A percentile compares a stretch with the other conserved stretches of the same genome.
Conservation (phyloP, 2,797 vertebrate species). For the Syndactyla subalaris region DNA sequence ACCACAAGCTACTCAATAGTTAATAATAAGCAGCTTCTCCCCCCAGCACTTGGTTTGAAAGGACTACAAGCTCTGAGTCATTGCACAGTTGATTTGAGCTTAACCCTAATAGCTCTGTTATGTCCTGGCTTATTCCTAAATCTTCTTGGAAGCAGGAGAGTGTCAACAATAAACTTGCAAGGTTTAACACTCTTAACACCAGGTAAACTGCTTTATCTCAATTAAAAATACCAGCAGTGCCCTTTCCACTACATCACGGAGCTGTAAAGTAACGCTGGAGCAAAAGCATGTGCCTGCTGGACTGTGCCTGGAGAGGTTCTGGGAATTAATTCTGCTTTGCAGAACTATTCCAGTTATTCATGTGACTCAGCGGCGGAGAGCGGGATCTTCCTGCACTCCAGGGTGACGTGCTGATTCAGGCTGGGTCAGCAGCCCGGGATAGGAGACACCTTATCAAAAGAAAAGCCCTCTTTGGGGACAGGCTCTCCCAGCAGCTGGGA, state of each 20-base stretch:
- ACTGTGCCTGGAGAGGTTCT: constrained; percentile 77
- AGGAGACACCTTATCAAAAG: constrained; percentile 74
- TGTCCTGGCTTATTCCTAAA: constrained; percentile 30
- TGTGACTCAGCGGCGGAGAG: constrained; percentile 80
- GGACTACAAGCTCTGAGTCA: constrained; percentile 62
- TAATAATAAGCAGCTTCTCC: constrained; percentile 48
- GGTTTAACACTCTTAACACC: constrained; percentile 14
- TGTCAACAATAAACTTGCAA: constrained; percentile 34
- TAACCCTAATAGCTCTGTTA: constrained; percentile 63
- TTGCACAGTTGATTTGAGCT: constrained; percentile 55
- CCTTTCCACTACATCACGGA: constrained; percentile 43
- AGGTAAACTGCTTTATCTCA: constrained; percentile 48
- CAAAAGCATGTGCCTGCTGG: constrained; percentile 71
- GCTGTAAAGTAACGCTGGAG: constrained; percentile 62
- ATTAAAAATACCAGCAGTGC: not conserved
- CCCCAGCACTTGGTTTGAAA: constrained; percentile 52
- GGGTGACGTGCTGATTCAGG: constrained; percentile 78
- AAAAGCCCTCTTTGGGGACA: constrained; percentile 48
- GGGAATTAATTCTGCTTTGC: constrained; percentile 80
- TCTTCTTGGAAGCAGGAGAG: constrained; percentile 54
- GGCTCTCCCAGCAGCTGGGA: constrained; percentile 1
- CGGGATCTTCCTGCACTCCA: constrained; percentile 74
- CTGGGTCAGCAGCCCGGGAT: constrained; percentile 38
- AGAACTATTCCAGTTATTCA: constrained; percentile 83
- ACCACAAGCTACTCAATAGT: constrained; percentile 33